These are phyloP conservation scores for Anolis sagrei DNA, from an alignment of 2,113 vertebrate genomes.

Conservation along the genomic window DNA sequence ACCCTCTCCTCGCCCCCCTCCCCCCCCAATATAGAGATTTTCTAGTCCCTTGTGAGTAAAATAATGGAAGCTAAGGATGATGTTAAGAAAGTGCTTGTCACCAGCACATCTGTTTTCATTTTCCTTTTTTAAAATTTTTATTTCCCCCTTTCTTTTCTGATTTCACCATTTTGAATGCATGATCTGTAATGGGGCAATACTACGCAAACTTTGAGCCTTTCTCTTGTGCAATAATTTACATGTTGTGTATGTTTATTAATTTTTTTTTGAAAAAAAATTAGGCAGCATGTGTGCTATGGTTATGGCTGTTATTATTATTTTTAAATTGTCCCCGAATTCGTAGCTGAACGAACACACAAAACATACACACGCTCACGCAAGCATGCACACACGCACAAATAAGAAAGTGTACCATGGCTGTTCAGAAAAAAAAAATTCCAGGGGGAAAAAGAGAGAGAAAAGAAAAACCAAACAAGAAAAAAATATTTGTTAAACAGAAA, in stretches of 20 bases:
- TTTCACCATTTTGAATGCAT: conserved; percentile 99
- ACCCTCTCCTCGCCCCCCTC: conserved; percentile 73
- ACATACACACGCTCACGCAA: neutral
- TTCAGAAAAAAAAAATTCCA: conserved; percentile 94
- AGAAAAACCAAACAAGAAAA: conserved; percentile 60
- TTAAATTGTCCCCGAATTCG: conserved; percentile 93
- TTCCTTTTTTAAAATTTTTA: conserved; percentile 44
- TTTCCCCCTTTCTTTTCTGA: conserved; percentile 77
- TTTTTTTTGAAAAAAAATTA: conserved; percentile 86
- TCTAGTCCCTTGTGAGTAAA: conserved; percentile 89
- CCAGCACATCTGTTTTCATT: conserved; percentile 94
- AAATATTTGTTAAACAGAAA: conserved; percentile 60
- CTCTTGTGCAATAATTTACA: conserved; percentile 99
- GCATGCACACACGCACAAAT: neutral
- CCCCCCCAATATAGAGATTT: conserved; percentile 87
- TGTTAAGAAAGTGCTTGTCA: conserved; percentile 94
- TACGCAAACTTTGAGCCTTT: conserved; percentile 99
- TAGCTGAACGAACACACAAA: conserved; percentile 88
- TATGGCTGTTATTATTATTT: conserved; percentile 87
- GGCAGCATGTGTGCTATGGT: conserved; percentile 99
- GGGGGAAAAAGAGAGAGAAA: conserved; percentile 35
- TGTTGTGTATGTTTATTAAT: conserved; percentile 95
- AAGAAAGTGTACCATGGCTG: conserved; percentile 79
- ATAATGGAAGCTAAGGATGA: conserved; percentile 88
- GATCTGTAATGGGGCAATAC: conserved; percentile 99